Conservation (phyloP, 2,113 vertebrate species). For the Rhabdomys dilectus region DNA sequence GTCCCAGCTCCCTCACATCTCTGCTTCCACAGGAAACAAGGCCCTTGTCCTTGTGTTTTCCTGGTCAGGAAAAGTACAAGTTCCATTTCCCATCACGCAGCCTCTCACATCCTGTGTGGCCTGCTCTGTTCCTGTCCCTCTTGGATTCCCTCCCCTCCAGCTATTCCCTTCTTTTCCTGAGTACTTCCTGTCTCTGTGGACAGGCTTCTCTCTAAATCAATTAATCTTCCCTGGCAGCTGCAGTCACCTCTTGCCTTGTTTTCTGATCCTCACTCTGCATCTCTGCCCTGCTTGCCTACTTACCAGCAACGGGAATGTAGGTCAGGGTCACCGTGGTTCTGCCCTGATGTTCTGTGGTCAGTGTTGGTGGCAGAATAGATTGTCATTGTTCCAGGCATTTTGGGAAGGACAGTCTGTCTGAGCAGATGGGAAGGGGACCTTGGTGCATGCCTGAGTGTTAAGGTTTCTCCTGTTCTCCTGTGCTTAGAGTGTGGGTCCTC, state of each 20-base stretch:
- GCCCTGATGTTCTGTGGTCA: neutral
- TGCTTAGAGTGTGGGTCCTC: neutral
- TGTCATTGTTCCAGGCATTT: neutral
- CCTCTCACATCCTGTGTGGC: neutral
- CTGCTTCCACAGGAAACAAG: neutral
- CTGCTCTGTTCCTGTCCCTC: neutral
- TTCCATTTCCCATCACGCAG: conserved; percentile 24
- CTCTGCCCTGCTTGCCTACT: conserved; percentile 53
- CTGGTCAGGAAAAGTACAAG: conserved; percentile 14
- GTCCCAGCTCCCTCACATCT: neutral
- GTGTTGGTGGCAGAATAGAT: neutral
- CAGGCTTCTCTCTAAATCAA: neutral
- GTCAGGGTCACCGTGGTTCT: neutral
- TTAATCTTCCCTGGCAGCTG: conserved; percentile 6
- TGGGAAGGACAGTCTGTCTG: neutral
- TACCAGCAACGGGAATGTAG: neutral
- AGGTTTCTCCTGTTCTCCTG: neutral
- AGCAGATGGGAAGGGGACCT: neutral
- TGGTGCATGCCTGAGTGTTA: neutral
- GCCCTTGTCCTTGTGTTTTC: neutral
- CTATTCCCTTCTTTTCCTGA: conserved; percentile 36
- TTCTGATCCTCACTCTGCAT: neutral
- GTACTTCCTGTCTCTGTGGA: conserved; percentile 39
- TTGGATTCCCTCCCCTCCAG: neutral
- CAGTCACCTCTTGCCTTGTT: neutral